Percentiles rank a stretch among this genome's conserved stretches.
These are phyloP conservation scores for Danionella dracula DNA, from an alignment of 2,797 vertebrate genomes.

Conservation along the genomic window DNA sequence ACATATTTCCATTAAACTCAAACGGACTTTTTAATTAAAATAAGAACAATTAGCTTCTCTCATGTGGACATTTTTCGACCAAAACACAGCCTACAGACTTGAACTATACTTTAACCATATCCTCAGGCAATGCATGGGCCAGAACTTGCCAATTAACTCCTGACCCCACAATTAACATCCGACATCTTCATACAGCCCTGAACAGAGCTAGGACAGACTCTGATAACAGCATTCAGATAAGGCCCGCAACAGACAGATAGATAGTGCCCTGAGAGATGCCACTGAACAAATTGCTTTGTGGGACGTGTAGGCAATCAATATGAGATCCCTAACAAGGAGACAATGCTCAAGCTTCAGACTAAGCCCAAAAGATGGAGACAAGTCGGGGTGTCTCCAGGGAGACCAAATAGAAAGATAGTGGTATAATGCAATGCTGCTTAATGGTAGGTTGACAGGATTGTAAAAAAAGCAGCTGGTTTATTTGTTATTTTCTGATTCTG, in stretches of 20 bases:
- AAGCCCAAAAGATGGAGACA: neutral
- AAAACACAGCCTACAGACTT: neutral
- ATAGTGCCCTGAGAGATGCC: slow-evolving; percentile 11
- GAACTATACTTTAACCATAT: neutral
- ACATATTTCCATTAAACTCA: neutral
- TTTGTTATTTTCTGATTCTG: too few relatives aligned
- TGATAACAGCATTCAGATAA: slow-evolving; percentile 28
- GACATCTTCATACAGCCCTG: slow-evolving; percentile 2
- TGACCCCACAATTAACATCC: slow-evolving; percentile 18
- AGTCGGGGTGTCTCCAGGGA: slow-evolving; percentile 20
- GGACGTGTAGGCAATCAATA: slow-evolving; percentile 36
- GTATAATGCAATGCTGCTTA: neutral
- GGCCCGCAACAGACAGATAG: slow-evolving; percentile 1
- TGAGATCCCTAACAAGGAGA: slow-evolving; percentile 29
- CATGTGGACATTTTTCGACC: neutral
- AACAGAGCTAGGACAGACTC: neutral
- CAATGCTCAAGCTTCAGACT: slow-evolving; percentile 10
- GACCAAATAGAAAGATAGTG: slow-evolving; percentile 7
- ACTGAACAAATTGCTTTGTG: slow-evolving; percentile 33
- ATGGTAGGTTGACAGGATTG: neutral
- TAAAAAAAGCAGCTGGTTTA: too few relatives aligned
- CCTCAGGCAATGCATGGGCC: neutral
- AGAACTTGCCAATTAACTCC: slow-evolving; percentile 10
- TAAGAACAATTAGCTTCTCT: neutral
- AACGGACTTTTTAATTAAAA: neutral